These are phyloP conservation scores for Ctenosaura bakeri DNA, from an alignment of 2,797 vertebrate genomes.

Conservation along the genomic window DNA sequence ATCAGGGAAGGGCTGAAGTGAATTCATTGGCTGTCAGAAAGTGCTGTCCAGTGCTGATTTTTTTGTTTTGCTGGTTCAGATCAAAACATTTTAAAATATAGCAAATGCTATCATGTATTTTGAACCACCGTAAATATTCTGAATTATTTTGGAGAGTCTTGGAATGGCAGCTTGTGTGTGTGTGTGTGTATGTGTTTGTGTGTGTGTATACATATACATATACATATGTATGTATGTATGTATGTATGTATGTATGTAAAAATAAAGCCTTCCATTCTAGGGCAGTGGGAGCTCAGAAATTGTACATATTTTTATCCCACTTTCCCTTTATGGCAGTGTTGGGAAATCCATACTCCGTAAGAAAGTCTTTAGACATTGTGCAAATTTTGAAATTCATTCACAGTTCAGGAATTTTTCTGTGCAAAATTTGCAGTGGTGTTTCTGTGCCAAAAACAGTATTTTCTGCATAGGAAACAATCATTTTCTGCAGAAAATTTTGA, in stretches of 20 bases:
- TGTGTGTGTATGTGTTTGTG: too few species aligned
- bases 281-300: neutral
- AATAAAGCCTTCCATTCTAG: neutral
- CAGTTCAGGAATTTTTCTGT: too few species aligned
- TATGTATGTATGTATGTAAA: too few species aligned
- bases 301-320: neutral
- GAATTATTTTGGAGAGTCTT: neutral
- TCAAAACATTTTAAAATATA: slow-evolving; percentile 45
- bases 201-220: too few species aligned
- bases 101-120: slow-evolving; percentile 43
- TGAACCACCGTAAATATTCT: slow-evolving; percentile 9
- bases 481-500: too few species aligned
- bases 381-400: too few species aligned
- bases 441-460: too few species aligned
- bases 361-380: too few species aligned
- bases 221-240: too few species aligned
- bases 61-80: slow-evolving; percentile 65
- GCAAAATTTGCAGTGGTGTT: too few species aligned
- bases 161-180: neutral
- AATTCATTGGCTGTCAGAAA: slow-evolving; percentile 54
- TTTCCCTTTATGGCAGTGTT: neutral
- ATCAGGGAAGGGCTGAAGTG: slow-evolving; percentile 60
- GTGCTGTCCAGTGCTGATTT: slow-evolving; percentile 76
- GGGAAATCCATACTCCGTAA: too few species aligned
- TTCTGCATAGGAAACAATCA: too few species aligned